Conservation (phyloP, 2,113 vertebrate species). For the Oreocharis arfaki region DNA sequence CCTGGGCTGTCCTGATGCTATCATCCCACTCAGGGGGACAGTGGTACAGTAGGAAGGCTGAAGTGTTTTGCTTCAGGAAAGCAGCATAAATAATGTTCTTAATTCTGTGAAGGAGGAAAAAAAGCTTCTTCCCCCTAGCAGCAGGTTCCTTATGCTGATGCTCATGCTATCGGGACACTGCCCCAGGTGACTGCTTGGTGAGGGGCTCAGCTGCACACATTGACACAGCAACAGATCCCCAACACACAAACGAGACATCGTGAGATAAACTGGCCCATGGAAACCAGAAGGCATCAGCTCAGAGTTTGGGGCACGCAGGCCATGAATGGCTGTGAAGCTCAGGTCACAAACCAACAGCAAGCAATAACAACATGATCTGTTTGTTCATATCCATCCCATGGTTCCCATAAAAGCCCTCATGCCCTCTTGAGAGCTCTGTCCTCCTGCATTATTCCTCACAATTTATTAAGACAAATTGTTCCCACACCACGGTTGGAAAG, state of each 20-base stretch:
- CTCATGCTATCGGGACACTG: accelerated
- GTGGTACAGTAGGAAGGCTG: not conserved
- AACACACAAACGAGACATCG: not conserved
- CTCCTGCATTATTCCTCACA: not conserved
- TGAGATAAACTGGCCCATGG: not conserved
- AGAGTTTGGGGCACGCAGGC: not conserved
- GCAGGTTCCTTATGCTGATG: not conserved
- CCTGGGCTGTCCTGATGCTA: not conserved
- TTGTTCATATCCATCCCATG: not conserved
- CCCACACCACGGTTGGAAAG: not conserved
- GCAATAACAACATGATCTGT: not conserved
- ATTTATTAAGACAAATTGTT: not conserved
- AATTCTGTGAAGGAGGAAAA: not conserved
- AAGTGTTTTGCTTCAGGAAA: not conserved
- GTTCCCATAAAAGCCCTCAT: not conserved
- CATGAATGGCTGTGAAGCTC: not conserved
- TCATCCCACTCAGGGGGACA: not conserved
- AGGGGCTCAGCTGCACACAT: not conserved
- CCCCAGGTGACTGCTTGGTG: no score
- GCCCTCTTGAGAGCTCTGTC: not conserved
- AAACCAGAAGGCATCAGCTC: not conserved
- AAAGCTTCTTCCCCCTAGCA: not conserved
- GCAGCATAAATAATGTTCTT: not conserved
- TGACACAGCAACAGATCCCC: not conserved
- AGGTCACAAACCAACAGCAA: not conserved